Conservation (phyloP, 2,797 vertebrate species). For the Enteromius anoplus region DNA sequence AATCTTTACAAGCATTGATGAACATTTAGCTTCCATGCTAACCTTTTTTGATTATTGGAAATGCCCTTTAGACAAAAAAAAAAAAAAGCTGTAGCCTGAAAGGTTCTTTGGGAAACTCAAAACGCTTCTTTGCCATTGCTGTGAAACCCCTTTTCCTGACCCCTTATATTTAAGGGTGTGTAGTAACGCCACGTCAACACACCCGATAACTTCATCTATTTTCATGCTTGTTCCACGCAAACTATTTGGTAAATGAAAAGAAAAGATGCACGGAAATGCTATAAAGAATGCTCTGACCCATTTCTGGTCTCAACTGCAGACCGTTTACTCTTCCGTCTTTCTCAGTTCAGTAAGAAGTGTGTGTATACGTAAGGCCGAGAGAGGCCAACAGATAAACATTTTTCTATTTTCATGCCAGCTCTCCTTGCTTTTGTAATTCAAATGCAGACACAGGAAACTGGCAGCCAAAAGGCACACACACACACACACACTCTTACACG, state of each 20-base stretch:
- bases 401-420: conserved; percentile 51
- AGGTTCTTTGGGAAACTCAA: not conserved
- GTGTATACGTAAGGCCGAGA: conserved; percentile 34
- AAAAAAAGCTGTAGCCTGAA: not conserved
- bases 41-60: not conserved
- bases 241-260: conserved; percentile 13
- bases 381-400: conserved; percentile 52
- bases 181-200: not conserved
- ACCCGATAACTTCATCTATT: conserved; percentile 2
- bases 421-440: conserved; percentile 53
- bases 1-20: not conserved
- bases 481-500: conserved; percentile 48
- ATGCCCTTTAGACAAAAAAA: not conserved
- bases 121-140: not conserved
- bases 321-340: conserved; percentile 3
- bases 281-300: conserved; percentile 14
- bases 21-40: not conserved
- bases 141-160: not conserved
- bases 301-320: conserved; percentile 47
- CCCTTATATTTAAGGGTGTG: not conserved
- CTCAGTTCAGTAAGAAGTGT: conserved; percentile 5
- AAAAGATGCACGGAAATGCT: not conserved
- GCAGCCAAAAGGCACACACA: conserved; percentile 65
- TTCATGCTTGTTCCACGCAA: not conserved
- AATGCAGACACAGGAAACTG: conserved; percentile 68